Evolutionary conservation across 2,888 invertebrate species (phyloP).

Genomic region (Pinctada fucata): DNA sequence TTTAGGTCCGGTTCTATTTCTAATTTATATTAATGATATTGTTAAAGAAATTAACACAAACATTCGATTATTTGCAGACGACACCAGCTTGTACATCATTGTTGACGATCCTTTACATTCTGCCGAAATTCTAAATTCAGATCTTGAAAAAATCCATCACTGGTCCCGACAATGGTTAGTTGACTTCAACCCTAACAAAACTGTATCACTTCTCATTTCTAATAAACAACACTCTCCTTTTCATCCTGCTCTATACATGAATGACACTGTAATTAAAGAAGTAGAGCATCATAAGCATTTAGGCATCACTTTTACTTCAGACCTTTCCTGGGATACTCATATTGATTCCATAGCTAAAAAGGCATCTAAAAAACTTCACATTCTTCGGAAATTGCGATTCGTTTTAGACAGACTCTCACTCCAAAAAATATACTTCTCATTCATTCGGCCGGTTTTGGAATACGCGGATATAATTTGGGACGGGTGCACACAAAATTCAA

Average conservation of each 20-base stretch:
- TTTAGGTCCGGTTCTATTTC: constrained; percentile 15
- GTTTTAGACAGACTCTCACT: not conserved
- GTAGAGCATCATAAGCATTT: constrained; percentile 15
- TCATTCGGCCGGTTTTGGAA: not conserved
- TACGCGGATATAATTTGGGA: constrained; percentile 12
- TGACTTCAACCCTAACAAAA: constrained; percentile 11
- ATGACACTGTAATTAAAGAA: constrained; percentile 1
- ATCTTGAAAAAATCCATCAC: not conserved
- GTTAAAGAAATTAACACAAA: not conserved
- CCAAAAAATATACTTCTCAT: constrained; percentile 11
- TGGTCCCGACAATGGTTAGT: not conserved
- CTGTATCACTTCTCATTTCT: constrained; percentile 5
- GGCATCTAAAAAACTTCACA: not conserved
- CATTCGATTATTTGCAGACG: constrained; percentile 22
- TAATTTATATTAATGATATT: constrained; percentile 31
- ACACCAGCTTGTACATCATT: constrained; percentile 5
- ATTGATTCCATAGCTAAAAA: not conserved
- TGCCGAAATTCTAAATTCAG: not conserved
- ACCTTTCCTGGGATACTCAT: not conserved
- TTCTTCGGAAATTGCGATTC: not conserved
- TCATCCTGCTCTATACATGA: constrained; percentile 9
- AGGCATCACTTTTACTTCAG: not conserved
- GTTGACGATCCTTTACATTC: constrained; percentile 7
- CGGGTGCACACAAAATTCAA: not conserved
- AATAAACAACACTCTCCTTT: not conserved